Conservation (phyloP, 2,797 vertebrate genomes). For the Thripadectes ignobilis region DNA sequence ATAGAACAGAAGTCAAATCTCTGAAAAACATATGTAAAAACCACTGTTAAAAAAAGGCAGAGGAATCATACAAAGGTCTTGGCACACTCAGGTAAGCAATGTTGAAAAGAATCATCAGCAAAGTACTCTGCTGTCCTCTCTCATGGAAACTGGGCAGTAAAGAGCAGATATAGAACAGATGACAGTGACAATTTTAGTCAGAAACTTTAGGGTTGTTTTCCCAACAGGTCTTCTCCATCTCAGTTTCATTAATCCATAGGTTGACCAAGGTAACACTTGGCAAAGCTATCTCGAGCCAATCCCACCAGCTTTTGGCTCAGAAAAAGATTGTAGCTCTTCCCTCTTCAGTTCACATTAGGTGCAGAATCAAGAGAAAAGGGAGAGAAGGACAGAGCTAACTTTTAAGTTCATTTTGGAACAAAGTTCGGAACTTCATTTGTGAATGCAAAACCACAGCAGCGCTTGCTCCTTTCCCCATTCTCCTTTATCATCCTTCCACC, state of each 20-base stretch:
- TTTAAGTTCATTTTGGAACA: neutral
- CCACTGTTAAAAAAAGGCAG: neutral
- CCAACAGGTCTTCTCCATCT: neutral
- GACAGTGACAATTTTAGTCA: neutral
- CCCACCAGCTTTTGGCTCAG: neutral
- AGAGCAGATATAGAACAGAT: neutral
- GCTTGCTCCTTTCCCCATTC: neutral
- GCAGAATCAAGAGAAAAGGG: neutral
- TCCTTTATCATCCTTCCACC: neutral
- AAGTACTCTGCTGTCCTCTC: neutral
- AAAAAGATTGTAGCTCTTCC: neutral
- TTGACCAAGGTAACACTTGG: neutral
- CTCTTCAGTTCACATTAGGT: rapidly evolving
- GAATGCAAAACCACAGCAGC: neutral
- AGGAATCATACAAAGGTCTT: neutral
- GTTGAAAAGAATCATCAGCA: neutral
- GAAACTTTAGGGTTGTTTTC: neutral
- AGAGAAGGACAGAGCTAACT: neutral
- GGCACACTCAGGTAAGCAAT: neutral
- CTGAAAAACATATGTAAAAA: neutral
- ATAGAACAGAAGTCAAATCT: neutral
- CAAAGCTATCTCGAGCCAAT: neutral
- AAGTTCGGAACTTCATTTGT: neutral
- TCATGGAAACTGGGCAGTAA: neutral
- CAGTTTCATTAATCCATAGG: neutral